A percentile compares a stretch with the other conserved stretches of the same genome.
Conservation (phyloP, 2,888 invertebrate species). For the Eudasyphora cyanicolor region DNA sequence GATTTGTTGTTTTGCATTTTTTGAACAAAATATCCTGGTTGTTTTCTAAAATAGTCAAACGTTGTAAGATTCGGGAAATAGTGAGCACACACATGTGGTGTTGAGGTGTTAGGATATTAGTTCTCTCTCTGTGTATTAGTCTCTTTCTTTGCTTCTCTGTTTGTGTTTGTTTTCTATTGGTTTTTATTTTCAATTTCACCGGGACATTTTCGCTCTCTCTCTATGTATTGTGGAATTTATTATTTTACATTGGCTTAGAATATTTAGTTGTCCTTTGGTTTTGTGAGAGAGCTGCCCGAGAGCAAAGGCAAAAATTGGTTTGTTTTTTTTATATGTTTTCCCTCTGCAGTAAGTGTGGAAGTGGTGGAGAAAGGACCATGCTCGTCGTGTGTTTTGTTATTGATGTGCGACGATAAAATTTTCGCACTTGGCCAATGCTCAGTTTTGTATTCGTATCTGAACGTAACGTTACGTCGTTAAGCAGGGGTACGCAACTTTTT, state of each 20-base stretch:
- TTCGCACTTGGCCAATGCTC: conserved; percentile 75
- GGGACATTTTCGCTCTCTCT: background rate
- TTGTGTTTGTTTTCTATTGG: background rate
- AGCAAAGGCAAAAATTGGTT: conserved; percentile 26
- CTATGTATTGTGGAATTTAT: conserved; percentile 1
- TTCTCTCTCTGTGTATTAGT: background rate
- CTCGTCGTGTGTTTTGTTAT: conserved; percentile 60
- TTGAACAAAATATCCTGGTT: too few species aligned
- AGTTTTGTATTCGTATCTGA: conserved; percentile 80
- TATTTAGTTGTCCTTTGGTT: conserved; percentile 30
- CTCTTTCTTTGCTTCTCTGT: background rate
- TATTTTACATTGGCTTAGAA: conserved; percentile 31
- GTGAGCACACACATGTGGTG: too few species aligned
- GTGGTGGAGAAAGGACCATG: conserved; percentile 25
- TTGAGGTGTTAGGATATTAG: too few species aligned
- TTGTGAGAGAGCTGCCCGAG: conserved; percentile 24
- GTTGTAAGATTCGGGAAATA: too few species aligned
- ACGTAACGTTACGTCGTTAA: conserved; percentile 78
- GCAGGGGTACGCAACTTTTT: conserved; percentile 74
- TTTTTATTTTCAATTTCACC: background rate
- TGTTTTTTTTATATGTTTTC: conserved; percentile 42
- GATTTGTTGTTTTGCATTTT: too few species aligned
- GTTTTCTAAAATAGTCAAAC: too few species aligned
- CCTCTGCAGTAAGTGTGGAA: conserved; percentile 52
- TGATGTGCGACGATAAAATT: conserved; percentile 70